These are phyloP conservation scores for Harpalus rufipes DNA, from an alignment of 2,888 invertebrate genomes.

Conservation along the genomic window DNA sequence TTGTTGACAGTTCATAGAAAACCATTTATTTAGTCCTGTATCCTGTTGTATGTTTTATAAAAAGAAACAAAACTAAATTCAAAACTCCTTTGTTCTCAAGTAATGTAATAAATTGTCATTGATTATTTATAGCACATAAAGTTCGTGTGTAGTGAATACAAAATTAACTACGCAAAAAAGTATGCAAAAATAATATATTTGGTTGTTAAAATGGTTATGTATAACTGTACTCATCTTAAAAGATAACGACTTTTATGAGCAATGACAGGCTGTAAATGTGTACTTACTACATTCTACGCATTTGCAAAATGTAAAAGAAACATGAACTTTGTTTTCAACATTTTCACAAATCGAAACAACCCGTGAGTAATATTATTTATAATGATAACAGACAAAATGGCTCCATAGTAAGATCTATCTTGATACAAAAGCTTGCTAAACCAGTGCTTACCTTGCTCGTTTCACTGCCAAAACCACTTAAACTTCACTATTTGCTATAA, in stretches of 20 bases:
- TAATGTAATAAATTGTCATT: conserved; percentile 50
- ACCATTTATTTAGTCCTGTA: conserved; percentile 1
- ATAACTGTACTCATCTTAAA: conserved; percentile 41
- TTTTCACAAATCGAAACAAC: conserved; percentile 29
- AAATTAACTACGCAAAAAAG: conserved; percentile 48
- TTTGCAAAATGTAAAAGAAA: conserved; percentile 37
- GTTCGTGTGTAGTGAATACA: conserved; percentile 11
- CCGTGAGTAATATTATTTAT: conserved; percentile 60
- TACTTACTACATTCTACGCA: conserved; percentile 29
- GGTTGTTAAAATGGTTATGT: conserved; percentile 28
- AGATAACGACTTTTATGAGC: conserved; percentile 25
- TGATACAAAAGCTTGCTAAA: conserved; percentile 60
- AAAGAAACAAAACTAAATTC: not conserved
- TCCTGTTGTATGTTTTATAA: conserved; percentile 4
- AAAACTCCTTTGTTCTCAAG: conserved; percentile 42
- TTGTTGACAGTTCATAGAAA: not conserved
- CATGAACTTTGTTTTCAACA: conserved; percentile 11
- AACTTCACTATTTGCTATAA: conserved; percentile 70
- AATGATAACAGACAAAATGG: conserved; percentile 72
- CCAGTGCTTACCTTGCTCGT: conserved; percentile 56
- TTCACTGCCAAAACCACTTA: conserved; percentile 63
- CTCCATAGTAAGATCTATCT: conserved; percentile 69
- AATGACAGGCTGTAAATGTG: conserved; percentile 54
- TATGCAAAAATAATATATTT: conserved; percentile 30
- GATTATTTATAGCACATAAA: conserved; percentile 36